phyloP scores from a whole-genome alignment of 2,113 vertebrate genomes.

The Camelus dromedarius region DNA sequence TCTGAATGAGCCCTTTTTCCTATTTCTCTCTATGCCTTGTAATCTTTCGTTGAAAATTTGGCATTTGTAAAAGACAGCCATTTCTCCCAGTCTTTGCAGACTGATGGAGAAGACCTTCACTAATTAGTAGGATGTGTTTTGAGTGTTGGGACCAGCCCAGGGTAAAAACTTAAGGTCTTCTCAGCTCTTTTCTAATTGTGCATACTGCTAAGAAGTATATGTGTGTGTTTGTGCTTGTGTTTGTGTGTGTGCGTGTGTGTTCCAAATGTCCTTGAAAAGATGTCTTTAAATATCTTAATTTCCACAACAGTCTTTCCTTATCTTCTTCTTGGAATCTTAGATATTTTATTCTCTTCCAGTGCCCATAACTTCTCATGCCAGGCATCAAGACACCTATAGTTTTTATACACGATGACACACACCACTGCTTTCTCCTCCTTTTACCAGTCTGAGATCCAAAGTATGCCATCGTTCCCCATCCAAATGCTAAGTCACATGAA shows the following conservation, averaged over 20 bases:
- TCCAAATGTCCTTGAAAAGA: background rate
- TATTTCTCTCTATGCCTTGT: background rate
- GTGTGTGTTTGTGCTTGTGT: background rate
- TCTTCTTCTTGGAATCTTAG: background rate
- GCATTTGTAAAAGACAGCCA: background rate
- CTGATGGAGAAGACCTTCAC: background rate
- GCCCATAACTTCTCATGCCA: background rate
- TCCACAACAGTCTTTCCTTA: background rate
- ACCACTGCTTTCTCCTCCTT: background rate
- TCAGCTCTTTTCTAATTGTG: background rate
- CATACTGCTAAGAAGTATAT: background rate
- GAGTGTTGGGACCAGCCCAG: background rate
- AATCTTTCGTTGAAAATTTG: background rate
- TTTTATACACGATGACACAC: background rate
- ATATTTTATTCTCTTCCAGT: background rate
- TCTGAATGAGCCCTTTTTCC: background rate
- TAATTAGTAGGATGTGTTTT: background rate
- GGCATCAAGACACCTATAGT: background rate
- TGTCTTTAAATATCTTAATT: background rate
- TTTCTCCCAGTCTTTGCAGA: background rate
- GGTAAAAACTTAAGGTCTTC: background rate
- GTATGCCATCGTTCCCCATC: background rate
- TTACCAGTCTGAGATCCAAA: background rate
- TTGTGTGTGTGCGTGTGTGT: background rate
- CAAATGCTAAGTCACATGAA: background rate